Evolutionary conservation across 2,113 vertebrate species (phyloP).

Genomic region (Malurus cyaneus): DNA sequence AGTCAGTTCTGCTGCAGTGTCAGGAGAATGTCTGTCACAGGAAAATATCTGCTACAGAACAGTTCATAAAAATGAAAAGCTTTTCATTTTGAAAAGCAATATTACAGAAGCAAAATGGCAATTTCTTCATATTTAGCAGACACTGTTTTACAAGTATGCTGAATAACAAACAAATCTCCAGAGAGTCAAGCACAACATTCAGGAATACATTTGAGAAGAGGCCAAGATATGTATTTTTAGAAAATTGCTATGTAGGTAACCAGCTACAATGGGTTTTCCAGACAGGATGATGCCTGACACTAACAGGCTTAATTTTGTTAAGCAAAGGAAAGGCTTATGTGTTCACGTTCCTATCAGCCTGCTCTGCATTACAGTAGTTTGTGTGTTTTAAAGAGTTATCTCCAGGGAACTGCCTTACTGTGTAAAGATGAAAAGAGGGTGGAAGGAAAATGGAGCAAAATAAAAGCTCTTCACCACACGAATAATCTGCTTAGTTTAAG

Average conservation of each 20-base stretch:
- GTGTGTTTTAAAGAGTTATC: neutral
- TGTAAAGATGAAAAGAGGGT: neutral
- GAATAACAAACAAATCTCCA: slow-evolving; percentile 69
- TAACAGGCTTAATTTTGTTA: slow-evolving; percentile 19
- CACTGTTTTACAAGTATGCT: slow-evolving; percentile 55
- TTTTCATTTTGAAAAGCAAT: slow-evolving; percentile 63
- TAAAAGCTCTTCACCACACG: neutral
- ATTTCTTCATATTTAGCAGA: slow-evolving; percentile 69
- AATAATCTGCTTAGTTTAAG: neutral
- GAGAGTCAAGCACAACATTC: slow-evolving; percentile 43
- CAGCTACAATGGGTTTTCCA: neutral
- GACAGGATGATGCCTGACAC: neutral
- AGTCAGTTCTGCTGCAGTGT: slow-evolving; percentile 46
- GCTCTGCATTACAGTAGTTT: neutral
- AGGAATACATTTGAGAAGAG: slow-evolving; percentile 42
- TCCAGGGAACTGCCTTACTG: neutral
- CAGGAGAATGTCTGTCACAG: slow-evolving; percentile 54
- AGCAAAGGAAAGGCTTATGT: neutral
- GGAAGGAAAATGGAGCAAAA: slow-evolving; percentile 21
- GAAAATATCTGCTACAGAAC: slow-evolving; percentile 64
- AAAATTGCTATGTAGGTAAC: neutral
- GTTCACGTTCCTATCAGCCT: neutral
- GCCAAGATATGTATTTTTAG: neutral
- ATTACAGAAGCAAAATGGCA: slow-evolving; percentile 70
- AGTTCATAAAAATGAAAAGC: slow-evolving; percentile 67